phyloP scores from a whole-genome alignment of 2,113 vertebrate genomes.

The Sinosuthora webbiana region DNA sequence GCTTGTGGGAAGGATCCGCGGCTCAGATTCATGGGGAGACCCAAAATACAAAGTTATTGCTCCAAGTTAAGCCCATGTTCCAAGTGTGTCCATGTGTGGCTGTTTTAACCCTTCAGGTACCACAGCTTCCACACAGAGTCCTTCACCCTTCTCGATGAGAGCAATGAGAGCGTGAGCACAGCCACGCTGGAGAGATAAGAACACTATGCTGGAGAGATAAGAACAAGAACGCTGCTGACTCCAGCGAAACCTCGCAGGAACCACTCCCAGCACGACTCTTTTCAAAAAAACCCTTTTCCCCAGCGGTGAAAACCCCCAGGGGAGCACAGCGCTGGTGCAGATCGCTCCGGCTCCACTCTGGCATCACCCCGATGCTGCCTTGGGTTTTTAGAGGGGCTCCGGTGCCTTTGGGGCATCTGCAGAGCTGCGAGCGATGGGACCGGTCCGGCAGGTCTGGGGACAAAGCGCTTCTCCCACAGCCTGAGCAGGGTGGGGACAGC shows the following conservation, averaged over 20 bases:
- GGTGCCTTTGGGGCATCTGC: neutral
- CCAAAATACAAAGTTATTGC: neutral
- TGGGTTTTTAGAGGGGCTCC: neutral
- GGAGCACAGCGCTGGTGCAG: rapidly evolving
- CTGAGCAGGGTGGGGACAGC: slow-evolving; percentile 10
- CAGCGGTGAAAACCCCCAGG: neutral
- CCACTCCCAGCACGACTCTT: neutral
- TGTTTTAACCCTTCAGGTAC: neutral
- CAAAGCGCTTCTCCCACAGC: neutral
- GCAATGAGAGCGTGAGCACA: neutral
- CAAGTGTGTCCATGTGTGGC: rapidly evolving
- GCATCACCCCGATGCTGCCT: neutral
- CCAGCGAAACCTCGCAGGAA: neutral
- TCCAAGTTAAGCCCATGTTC: neutral
- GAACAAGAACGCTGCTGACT: neutral
- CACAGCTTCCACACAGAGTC: rapidly evolving
- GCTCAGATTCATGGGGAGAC: rapidly evolving
- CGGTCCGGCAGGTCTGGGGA: slow-evolving; percentile 3
- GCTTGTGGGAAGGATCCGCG: neutral
- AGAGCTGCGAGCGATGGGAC: neutral
- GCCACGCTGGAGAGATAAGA: neutral
- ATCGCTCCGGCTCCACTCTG: rapidly evolving
- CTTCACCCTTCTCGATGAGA: rapidly evolving
- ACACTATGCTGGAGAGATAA: neutral
- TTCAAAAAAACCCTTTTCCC: neutral